phyloP scores from a whole-genome alignment of 1,140 invertebrate genomes.

The Aleiodes sp. region DNA sequence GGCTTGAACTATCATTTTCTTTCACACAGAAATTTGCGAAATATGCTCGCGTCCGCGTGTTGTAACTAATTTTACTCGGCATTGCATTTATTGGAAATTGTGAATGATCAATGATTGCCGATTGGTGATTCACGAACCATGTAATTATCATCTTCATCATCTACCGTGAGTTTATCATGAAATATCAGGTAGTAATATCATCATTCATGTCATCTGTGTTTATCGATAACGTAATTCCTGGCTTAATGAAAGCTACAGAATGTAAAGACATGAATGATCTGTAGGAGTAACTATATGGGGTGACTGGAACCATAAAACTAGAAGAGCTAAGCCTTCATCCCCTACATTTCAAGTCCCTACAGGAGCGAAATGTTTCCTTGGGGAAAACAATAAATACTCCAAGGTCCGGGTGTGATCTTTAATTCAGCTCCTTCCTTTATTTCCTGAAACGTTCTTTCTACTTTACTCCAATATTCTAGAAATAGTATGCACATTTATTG shows the following conservation, averaged over 20 bases:
- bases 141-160: too few species aligned
- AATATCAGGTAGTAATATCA: too few species aligned
- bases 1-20: too few species aligned
- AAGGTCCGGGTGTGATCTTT: constrained; percentile 2
- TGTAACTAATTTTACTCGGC: too few species aligned
- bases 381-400: constrained; percentile 16
- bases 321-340: not conserved
- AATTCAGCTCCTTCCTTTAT: constrained; percentile 7
- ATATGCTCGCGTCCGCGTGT: too few species aligned
- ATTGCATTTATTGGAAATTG: too few species aligned
- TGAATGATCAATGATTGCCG: too few species aligned
- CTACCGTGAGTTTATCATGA: too few species aligned
- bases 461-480: not conserved
- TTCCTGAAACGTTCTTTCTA: not conserved
- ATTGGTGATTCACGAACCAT: too few species aligned
- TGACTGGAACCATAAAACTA: not conserved
- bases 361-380: not conserved
- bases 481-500: not conserved
- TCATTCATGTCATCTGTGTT: too few species aligned
- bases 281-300: not conserved
- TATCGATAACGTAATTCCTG: not conserved
- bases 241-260: not conserved
- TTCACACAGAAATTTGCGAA: too few species aligned
- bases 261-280: constrained; percentile 2
- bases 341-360: constrained; percentile 10